Base-by-base conservation (phyloP, 2,888 invertebrate species). In the Anthophora plumipes region DNA sequence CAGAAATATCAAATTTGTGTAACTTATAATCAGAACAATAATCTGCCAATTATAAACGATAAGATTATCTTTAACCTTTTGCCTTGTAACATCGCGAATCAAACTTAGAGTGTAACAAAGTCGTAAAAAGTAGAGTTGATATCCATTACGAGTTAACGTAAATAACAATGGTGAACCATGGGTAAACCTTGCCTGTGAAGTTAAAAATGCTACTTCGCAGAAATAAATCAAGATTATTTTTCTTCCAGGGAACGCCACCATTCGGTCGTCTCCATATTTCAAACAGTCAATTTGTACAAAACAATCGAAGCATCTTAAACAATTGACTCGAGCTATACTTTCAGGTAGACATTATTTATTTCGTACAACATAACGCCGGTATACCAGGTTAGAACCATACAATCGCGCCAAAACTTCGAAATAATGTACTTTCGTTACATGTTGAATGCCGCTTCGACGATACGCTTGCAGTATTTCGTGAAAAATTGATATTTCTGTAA, bases 351-450 rank as follows among this genome's bases (percentile, higher is more conserved):
- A 11, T n/a, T 20, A 12, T 11, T 9, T 22, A 17, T 25, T 9
- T 5, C n/a, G n/a, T 60, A 11, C 0, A 14, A 43, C 43, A 17
- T 17, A 11, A 43, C 0, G 39, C 61, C 72, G 77, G 66, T 31
- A 7, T 2, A 6, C n/a, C 48, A 70, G n/a, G 57, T 59, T 67
- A 66, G 43, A 57, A 25, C 14, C 7, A 48, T 57, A 25, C 61
- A 48, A 17, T 43, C 14, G 77, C 72, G 73, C 82, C 82, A 77
- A 77, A 77, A 82, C 39, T 69, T 52, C 22, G 4, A 57, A 77
- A 72, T 50, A 20, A 48, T 17, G 11, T 4, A 60, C n/a, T 14
- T n/a, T 59, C 14, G 11, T n/a, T 37, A 48, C 17, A 25, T 14
- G 48, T 2, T 12, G n/a, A n/a, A 20, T 3, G 43, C 9, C n/a